Conservation (phyloP, 2,113 vertebrate genomes). For the Petaurus breviceps region DNA sequence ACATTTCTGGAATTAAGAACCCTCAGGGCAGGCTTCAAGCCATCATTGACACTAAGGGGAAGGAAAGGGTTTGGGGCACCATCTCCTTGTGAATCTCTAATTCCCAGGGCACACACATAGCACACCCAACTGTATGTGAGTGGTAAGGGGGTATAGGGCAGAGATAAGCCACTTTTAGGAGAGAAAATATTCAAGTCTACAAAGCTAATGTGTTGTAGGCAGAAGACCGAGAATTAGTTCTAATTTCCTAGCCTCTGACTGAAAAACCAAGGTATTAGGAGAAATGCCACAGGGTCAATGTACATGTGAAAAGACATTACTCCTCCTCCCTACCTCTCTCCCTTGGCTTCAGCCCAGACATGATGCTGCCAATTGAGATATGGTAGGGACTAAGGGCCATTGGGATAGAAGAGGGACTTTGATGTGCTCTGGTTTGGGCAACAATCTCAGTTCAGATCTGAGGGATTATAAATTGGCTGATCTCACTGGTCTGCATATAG, state of each 20-base stretch:
- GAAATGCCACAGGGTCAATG: not conserved
- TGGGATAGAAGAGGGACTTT: not conserved
- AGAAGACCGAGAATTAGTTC: accelerated
- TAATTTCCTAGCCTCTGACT: too few relatives aligned
- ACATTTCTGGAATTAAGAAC: not conserved
- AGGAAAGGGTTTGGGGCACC: not conserved
- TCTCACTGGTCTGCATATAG: not conserved
- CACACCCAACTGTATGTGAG: too few relatives aligned
- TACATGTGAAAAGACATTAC: too few relatives aligned
- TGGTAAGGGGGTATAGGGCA: too few relatives aligned
- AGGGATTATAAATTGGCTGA: not conserved
- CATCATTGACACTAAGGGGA: not conserved
- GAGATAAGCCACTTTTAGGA: too few relatives aligned
- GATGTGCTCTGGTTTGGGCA: not conserved
- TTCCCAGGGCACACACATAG: not conserved
- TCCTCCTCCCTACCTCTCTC: accelerated
- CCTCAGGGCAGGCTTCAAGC: not conserved
- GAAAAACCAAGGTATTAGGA: accelerated
- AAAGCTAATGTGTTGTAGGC: not conserved
- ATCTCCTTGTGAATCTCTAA: not conserved
- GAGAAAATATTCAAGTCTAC: too few relatives aligned
- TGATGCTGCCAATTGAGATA: not conserved
- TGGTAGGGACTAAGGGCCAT: not conserved
- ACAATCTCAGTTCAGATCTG: not conserved
- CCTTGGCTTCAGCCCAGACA: not conserved